Percentiles rank a stretch among this genome's conserved stretches.
Evolutionary conservation across 2,888 invertebrate genomes (phyloP).

Genomic region (Ypsolopha scabrella): DNA sequence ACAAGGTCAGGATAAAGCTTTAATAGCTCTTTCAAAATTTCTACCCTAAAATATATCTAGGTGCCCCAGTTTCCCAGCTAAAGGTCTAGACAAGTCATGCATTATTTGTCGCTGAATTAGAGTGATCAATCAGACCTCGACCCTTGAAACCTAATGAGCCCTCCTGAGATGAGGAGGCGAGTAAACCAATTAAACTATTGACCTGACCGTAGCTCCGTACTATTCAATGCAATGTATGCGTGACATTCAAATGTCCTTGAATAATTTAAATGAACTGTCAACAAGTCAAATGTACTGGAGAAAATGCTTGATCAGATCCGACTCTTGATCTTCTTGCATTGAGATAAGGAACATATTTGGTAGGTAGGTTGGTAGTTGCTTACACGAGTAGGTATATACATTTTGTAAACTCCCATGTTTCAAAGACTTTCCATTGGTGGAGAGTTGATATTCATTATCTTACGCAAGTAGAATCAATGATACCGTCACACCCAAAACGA

Average conservation of each 20-base stretch:
- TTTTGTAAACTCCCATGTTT: no score
- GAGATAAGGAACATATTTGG: no score
- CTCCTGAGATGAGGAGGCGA: conserved; percentile 35
- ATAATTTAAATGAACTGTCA: background rate
- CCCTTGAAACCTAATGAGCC: conserved; percentile 23
- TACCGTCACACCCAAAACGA: no score
- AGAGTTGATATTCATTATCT: no score
- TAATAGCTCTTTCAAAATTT: no score
- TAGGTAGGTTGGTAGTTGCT: no score
- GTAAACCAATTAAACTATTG: conserved; percentile 51
- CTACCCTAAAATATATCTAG: background rate
- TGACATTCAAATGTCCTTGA: conserved; percentile 1
- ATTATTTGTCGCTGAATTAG: conserved; percentile 21
- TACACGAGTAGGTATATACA: no score
- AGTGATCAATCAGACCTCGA: conserved; percentile 46
- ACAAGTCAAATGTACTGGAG: background rate
- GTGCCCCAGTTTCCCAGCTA: background rate
- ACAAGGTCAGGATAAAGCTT: background rate
- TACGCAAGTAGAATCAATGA: no score
- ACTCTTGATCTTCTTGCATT: no score
- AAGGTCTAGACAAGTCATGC: conserved; percentile 20
- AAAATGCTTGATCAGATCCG: no score
- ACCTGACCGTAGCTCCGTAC: conserved; percentile 21
- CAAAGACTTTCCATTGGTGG: no score
- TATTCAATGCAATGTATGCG: conserved; percentile 6